Base-by-base conservation (phyloP, 2,113 vertebrate genomes). In the Corythoichthys intestinalis region DNA sequence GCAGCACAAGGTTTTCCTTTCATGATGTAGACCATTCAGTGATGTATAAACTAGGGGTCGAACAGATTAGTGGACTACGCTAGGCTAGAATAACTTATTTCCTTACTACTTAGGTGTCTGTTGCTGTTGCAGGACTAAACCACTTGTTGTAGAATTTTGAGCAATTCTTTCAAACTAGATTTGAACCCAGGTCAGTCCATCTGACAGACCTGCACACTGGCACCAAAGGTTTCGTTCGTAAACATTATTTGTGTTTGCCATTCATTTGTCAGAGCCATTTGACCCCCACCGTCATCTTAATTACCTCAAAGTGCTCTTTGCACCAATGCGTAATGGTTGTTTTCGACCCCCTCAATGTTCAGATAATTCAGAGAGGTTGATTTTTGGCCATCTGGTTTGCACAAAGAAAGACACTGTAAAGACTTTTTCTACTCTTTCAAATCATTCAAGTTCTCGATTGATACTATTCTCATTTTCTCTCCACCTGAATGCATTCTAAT, bases 401-500 rank as follows among this genome's bases (percentile, higher is more conserved):
- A 58, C 52, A n/a, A 17, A 41, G 61, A 62, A 47, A 73, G 28
- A 62, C 37, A 41, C 35, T 46, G 74, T 17, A 67, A 48, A 62
- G 34, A 49, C 39, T 70, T 76, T 44, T 66, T 75, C 76, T 49
- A 41, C 50, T n/a, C 41, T 44, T 63, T 67, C 56, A 28, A 70
- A 73, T 76, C 46, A 39, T 37, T 69, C 62, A 71, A 49, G 54
- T 65, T 4, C 67, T 68, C 65, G 66, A 1, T 15, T 48, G 61
- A 72, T 64, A 57, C 73, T 73, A 49, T 1, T 41, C 76, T 61
- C 73, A 61, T 38, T 69, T 70, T 68, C 70, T 63, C 62, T 74
- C 66, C 39, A 1, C 44, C 66, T 73, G 66, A 66, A 68, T 60
- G 66, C 73, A 38, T 75, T 81, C 66, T 81, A 84, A 86, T 83